These are phyloP conservation scores for Glaucopsyche alexis DNA, from an alignment of 2,888 invertebrate genomes.

Conservation along the genomic window DNA sequence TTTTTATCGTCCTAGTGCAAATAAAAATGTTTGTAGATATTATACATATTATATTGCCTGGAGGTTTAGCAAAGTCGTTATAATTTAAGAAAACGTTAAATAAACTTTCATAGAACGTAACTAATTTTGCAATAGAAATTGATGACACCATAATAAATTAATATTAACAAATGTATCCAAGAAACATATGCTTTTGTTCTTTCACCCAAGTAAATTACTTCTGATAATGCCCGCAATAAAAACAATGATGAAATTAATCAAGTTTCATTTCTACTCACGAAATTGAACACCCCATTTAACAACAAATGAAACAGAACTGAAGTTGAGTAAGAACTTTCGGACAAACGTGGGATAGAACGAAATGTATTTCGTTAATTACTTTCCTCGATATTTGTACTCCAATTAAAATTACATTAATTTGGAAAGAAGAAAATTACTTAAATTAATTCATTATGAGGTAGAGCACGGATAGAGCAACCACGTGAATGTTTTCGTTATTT, in stretches of 20 bases:
- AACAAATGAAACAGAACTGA: conserved; percentile 28
- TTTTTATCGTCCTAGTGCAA: too few species aligned
- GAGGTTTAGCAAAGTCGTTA: too few species aligned
- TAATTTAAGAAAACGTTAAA: too few species aligned
- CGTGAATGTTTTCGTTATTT: too few species aligned
- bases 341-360: conserved; percentile 14
- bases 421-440: background rate
- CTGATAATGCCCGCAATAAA: background rate
- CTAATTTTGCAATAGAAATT: too few species aligned
- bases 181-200: background rate
- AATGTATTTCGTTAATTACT: conserved; percentile 25
- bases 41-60: too few species aligned
- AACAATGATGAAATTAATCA: conserved; percentile 9
- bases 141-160: background rate
- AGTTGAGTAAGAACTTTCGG: conserved; percentile 11
- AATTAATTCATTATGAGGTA: background rate
- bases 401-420: conserved; percentile 16
- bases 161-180: background rate
- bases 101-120: too few species aligned
- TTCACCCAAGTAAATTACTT: background rate
- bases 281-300: conserved; percentile 20
- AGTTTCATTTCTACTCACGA: conserved; percentile 11
- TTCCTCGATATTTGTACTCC: conserved; percentile 5
- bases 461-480: too few species aligned
- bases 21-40: too few species aligned